phyloP scores from a whole-genome alignment of 2,113 vertebrate species.

The Burhinus oedicnemus region DNA sequence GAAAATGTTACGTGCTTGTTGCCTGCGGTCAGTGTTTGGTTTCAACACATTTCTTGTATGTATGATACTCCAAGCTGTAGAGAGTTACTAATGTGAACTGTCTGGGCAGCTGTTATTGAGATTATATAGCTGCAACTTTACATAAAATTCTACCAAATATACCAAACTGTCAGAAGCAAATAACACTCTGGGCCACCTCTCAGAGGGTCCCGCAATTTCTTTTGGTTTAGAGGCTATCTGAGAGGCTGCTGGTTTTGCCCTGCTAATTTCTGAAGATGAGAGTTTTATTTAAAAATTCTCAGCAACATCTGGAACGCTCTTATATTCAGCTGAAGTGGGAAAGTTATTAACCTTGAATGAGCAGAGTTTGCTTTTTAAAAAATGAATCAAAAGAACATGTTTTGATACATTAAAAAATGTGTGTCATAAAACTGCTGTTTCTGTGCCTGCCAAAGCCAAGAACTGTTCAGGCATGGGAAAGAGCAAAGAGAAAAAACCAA shows the following conservation, averaged over 20 bases:
- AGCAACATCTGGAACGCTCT: not conserved
- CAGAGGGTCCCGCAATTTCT: not conserved
- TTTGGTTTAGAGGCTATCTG: not conserved
- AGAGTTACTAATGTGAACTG: not conserved
- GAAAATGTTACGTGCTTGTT: not conserved
- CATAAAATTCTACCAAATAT: not conserved
- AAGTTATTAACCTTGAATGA: conserved; percentile 16
- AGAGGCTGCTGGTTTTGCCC: not conserved
- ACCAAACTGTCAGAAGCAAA: not conserved
- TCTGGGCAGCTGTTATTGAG: not conserved
- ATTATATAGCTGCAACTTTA: not conserved
- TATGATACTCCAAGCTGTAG: not conserved
- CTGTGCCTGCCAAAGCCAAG: conserved; percentile 8
- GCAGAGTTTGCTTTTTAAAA: not conserved
- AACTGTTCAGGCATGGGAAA: not conserved
- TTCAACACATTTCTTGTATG: fast-evolving
- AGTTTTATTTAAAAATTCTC: not conserved
- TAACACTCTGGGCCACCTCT: not conserved
- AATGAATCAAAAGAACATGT: not conserved
- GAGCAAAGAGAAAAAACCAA: not conserved
- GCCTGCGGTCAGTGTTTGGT: not conserved
- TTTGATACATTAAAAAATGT: conserved; percentile 45
- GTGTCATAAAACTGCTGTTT: conserved; percentile 2
- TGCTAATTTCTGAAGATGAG: not conserved
- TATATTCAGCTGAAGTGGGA: not conserved